phyloP scores from a whole-genome alignment of 2,113 vertebrate genomes.

The Helogale parvula region DNA sequence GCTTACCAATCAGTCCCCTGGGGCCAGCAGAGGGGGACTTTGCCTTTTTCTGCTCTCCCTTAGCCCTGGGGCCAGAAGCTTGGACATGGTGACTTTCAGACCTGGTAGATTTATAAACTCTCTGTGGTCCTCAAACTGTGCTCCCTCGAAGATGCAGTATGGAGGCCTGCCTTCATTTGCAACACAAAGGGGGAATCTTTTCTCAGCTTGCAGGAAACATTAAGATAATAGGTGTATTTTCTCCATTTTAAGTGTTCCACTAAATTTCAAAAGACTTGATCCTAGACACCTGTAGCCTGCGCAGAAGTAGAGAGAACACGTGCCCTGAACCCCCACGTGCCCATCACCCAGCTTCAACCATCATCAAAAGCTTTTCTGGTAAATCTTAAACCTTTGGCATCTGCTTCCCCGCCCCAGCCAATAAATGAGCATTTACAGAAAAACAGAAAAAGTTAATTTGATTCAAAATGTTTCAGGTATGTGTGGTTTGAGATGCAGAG shows the following conservation, averaged over 20 bases:
- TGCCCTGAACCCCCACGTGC: neutral
- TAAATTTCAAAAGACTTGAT: neutral
- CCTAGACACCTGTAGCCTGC: neutral
- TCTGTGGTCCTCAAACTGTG: neutral
- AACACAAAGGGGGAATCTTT: neutral
- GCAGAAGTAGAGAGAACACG: neutral
- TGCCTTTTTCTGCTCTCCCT: neutral
- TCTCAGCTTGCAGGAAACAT: neutral
- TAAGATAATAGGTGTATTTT: neutral
- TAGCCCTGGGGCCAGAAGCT: neutral
- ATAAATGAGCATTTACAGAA: neutral
- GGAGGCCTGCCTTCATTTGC: neutral
- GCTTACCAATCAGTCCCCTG: too few relatives aligned
- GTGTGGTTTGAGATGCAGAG: neutral
- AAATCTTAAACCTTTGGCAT: neutral
- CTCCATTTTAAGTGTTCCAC: neutral
- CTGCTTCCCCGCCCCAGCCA: neutral
- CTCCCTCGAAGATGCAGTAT: neutral
- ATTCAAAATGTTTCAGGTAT: neutral
- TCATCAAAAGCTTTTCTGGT: neutral
- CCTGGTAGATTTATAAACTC: neutral
- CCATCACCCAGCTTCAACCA: neutral
- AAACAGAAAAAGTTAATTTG: neutral
- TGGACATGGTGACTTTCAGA: neutral
- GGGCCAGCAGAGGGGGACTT: neutral